Base-by-base conservation (phyloP, 2,888 invertebrate species). In the Labia minor region DNA sequence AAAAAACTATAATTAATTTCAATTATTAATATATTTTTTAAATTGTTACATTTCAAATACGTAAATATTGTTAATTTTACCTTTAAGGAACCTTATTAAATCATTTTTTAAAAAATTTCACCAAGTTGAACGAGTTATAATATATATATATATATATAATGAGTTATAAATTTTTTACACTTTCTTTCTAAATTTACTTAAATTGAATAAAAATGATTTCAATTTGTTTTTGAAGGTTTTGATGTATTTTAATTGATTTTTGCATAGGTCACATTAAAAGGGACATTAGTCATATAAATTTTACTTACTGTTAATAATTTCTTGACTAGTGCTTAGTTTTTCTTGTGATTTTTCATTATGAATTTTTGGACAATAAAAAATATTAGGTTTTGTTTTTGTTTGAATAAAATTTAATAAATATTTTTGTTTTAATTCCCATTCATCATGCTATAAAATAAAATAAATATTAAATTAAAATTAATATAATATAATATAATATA, bases 281-380 rank as follows among this genome's bases (percentile, higher is more conserved):
- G n/a, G n/a, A n/a, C n/a, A n/a, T n/a, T n/a, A n/a, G n/a, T n/a
- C n/a, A n/a, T n/a, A 26, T 26, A 26, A 26, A 26, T 26, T 26
- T 26, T 26, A 81, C 83, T 81, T 77, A 87, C 87, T 85, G 78
- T 86, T 84, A 74, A 87, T 81, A 71, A 80, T 81, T 70, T 81
- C 80, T 77, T 84, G 84, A 72, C 86, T 86, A 21, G 84, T 82
- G 19, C 80, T 80, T 65, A 90, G 78, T 68, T 87, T 82, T 71
- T 87, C 86, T 70, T 85, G 83, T 2, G 86, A 85, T 69, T 85
- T 85, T 1, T 85, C 83, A 63, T 86, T 85, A 78, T 90, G 86
- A 71, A 85, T 84, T 75, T 90, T 89, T 0, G 97, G 97, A 73
- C 90, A 77, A 82, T 89, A 98, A 79, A 90, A 95, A 68, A 98